Percentiles rank a stretch among this genome's conserved stretches.
phyloP scores from a whole-genome alignment of 2,888 invertebrate genomes.

The Trissonchulus sp. region DNA sequence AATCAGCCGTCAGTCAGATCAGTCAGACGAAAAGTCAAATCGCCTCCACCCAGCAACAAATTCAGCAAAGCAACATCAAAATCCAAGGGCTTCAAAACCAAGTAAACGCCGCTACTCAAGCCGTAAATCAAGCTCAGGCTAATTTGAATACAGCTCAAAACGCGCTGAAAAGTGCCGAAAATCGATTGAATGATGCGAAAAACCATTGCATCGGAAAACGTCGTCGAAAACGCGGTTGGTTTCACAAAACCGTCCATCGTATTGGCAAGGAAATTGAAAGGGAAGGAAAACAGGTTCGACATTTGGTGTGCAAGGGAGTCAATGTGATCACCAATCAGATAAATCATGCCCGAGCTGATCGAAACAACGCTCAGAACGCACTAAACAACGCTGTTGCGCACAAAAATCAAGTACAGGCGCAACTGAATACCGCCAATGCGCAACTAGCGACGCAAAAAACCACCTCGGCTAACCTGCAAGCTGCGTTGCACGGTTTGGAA shows the following conservation, averaged over 20 bases:
- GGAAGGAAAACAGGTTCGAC: not conserved
- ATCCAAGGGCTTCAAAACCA: not conserved
- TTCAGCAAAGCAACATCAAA: not conserved
- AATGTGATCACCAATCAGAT: not conserved
- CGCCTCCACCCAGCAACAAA: not conserved
- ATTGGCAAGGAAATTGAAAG: not conserved
- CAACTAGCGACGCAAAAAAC: not conserved
- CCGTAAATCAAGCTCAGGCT: not conserved
- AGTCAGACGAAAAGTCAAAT: not conserved
- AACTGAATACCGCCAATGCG: not conserved
- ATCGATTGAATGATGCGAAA: not conserved
- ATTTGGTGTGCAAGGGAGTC: not conserved
- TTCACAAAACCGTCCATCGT: not conserved
- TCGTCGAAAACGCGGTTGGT: not conserved
- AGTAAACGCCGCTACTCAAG: not conserved
- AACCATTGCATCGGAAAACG: not conserved
- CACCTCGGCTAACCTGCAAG: not conserved
- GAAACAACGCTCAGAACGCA: not conserved
- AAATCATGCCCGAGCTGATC: not conserved
- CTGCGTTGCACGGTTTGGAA: not conserved
- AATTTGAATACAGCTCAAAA: not conserved
- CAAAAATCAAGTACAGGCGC: not conserved
- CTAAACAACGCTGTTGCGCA: not conserved
- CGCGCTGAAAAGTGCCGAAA: not conserved
- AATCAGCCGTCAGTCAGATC: not conserved